Evolutionary conservation across 2,113 vertebrate species (phyloP), one percentile per base, ranked within the genome.

Genomic region (Lepus timidus): DNA sequence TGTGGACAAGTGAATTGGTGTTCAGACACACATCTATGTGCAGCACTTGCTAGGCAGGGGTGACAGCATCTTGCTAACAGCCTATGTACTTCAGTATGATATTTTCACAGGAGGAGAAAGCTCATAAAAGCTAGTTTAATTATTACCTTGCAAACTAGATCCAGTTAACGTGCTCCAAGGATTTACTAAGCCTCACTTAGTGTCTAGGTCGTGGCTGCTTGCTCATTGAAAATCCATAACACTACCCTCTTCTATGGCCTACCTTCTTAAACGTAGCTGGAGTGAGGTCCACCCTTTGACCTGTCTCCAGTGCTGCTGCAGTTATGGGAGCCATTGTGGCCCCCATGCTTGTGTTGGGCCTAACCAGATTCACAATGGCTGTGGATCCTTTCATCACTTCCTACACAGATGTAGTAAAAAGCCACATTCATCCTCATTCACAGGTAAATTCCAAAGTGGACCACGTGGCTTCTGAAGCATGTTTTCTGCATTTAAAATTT

Each of bases 331-430:
- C 13, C 23, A 4, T 27, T 4, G 0, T 19, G 36, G 39, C 4
- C 8, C 27, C n/a, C 2, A 11, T 3, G 0, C 9, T 44, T 55
- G 27, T 22, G 3, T 49, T 33, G 61, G 16, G 1, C 23, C 29
- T 49, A 88, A 23, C 4, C 51, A 39, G 27, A 39, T 13, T 58
- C 51, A 13, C 27, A 27, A 4, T 7, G 36, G 2, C 44, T 10
- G 76, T 61, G 23, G 44, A 44, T 58, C 58, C 65, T 79, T 70
- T n/a, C 2, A 51, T n/a, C 25, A n/a, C 4, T 29, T 79, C 1
- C 23, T 11, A 61, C 16, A 67, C 55, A n/a, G 44, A 25, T 17
- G 6, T 3, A 25, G 23, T 3, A 27, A 70, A 1, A n/a, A 49
- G 65, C 44, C n/a, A 29, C 27, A 22, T 12, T 75, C 44, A 3